A percentile compares a stretch with the other conserved stretches of the same genome.
Evolutionary conservation across 2,113 vertebrate species (phyloP).

Genomic region (Promerops cafer): DNA sequence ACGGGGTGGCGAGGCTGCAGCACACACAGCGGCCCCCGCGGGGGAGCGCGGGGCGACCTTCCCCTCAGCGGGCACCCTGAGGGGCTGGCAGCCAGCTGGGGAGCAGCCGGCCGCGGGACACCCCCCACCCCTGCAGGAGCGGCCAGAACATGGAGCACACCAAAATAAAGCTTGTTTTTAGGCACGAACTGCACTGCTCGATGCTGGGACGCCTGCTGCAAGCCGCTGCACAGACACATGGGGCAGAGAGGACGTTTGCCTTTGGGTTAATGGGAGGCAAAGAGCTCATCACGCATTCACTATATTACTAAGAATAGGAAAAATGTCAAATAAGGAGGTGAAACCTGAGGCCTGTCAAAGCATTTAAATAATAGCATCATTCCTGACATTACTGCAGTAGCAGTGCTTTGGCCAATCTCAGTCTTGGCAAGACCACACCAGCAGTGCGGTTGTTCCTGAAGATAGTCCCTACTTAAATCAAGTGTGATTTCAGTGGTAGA

Average conservation of each 20-base stretch:
- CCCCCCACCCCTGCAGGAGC: no score
- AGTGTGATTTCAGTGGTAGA: neutral
- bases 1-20: neutral
- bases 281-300: neutral
- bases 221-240: neutral
- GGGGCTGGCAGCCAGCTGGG: neutral
- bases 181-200: fast-evolving
- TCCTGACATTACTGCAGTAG: neutral
- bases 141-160: neutral
- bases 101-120: fast-evolving
- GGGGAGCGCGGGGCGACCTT: neutral
- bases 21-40: no score
- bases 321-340: neutral
- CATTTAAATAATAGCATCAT: neutral
- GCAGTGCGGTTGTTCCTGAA: neutral
- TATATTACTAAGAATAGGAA: neutral
- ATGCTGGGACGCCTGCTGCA: fast-evolving
- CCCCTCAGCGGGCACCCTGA: neutral
- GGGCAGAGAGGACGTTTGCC: neutral
- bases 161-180: neutral
- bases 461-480: neutral
- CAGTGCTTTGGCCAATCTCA: neutral
- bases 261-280: neutral
- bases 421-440: neutral
- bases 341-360: neutral